phyloP scores from a whole-genome alignment of 2,113 vertebrate genomes.

The Psilopsiagon aymara region DNA sequence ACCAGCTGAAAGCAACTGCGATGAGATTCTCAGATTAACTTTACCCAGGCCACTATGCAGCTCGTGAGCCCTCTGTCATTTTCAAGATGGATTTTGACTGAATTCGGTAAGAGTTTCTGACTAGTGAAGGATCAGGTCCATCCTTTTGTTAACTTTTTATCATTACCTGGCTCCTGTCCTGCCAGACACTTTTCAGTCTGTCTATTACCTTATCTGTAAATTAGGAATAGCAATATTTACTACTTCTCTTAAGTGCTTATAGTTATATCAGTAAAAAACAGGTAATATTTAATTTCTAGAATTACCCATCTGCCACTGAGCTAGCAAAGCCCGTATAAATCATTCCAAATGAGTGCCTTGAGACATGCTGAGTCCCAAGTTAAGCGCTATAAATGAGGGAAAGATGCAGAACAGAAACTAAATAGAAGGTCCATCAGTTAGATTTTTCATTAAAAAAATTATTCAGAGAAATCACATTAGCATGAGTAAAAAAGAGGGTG shows the following conservation, averaged over 20 bases:
- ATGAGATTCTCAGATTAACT: slow-evolving; percentile 23
- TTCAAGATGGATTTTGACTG: slow-evolving; percentile 5
- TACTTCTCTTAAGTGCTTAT: slow-evolving; percentile 21
- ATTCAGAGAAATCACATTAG: neutral
- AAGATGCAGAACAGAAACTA: slow-evolving; percentile 7
- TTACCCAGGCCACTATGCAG: neutral
- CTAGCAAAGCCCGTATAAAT: slow-evolving; percentile 40
- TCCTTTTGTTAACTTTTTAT: neutral
- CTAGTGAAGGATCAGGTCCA: neutral
- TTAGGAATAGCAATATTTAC: neutral
- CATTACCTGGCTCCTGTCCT: neutral
- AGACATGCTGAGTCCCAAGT: slow-evolving; percentile 23
- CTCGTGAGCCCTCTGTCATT: neutral
- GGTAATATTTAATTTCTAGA: slow-evolving; percentile 34
- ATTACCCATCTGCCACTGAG: slow-evolving; percentile 16
- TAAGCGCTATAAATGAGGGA: slow-evolving; percentile 26
- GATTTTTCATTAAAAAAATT: neutral
- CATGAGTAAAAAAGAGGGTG: neutral
- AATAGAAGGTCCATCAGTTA: neutral
- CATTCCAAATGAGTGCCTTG: slow-evolving; percentile 34
- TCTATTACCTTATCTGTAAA: slow-evolving; percentile 6
- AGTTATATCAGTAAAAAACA: neutral
- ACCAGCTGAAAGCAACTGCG: slow-evolving; percentile 23
- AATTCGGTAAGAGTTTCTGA: slow-evolving; percentile 2
- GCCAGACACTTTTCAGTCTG: neutral